These are phyloP conservation scores for Pelecanoides urinatrix DNA, from an alignment of 2,113 vertebrate genomes.

Conservation along the genomic window DNA sequence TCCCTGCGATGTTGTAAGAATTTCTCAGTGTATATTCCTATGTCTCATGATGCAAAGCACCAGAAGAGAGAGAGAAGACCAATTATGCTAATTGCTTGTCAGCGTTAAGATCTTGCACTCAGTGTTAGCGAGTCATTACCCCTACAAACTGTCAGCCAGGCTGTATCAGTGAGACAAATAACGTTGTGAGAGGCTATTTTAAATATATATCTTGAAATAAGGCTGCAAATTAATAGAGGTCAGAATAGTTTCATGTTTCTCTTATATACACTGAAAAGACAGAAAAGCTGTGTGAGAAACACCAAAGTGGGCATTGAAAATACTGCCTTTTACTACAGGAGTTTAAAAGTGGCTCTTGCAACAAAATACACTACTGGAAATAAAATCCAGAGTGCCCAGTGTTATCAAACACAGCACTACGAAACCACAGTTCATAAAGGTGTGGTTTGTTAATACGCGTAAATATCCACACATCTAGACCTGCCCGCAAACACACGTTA, in stretches of 20 bases:
- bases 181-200: background rate
- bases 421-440: background rate
- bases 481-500: background rate
- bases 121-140: constrained; percentile 44
- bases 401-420: background rate
- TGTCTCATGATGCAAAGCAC: constrained; percentile 30
- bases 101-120: background rate
- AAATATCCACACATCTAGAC: background rate
- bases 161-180: background rate
- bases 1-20: background rate
- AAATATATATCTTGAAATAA: background rate
- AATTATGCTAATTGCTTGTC: constrained; percentile 59
- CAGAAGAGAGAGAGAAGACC: constrained; percentile 20
- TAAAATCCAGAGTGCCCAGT: background rate
- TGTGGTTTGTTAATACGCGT: rapidly evolving
- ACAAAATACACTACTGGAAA: background rate
- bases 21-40: background rate
- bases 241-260: background rate
- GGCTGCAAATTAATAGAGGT: background rate
- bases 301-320: background rate
- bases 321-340: background rate
- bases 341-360: background rate
- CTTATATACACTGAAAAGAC: background rate
- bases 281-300: background rate
- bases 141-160: constrained; percentile 20